Evolutionary conservation across 2,113 vertebrate species (phyloP), one percentile per base, ranked within the genome.

Genomic region (Heliornis fulica): DNA sequence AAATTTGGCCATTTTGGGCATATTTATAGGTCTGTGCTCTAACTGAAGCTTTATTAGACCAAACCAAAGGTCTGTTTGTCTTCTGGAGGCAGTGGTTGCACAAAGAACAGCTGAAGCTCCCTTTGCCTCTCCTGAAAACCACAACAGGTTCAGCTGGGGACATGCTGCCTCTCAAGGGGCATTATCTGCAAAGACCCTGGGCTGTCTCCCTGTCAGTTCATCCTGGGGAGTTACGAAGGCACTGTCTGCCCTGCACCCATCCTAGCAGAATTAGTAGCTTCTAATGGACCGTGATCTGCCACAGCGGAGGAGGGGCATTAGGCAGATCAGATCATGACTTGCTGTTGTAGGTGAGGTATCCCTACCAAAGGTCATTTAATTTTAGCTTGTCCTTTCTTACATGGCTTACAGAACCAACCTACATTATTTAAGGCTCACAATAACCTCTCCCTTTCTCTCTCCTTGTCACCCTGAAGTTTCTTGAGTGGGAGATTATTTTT

Each of bases 321-420:
- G 85, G 76, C 83, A 93, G 95, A 94, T 94, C 88, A 83, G 83
- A 26, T 92, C 71, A 64, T 2, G 0, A 66, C 66, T 88, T 74
- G 45, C 63, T 83, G 31, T 70, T 94, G 63, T 83, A 93, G 82
- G 74, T 95, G 75, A 85, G 66, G 50, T 91, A 29, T 87, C 78
- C 66, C 82, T 76, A 83, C 59, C 38, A 91, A 57, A 93, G 94
- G 90, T 97, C 50, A 36, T 93, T 94, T 96, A 96, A 95, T 91
- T 95, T 91, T 94, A 93, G 79, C 31, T 59, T 51, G 53, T 87
- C 65, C 71, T 85, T 93, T 87, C 66, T 54, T 90, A 57, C 45
- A 15, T 46, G 87, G 70, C 66, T 95, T 91, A 77, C 34, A 66
- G 87, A 93, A 57, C 61, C 22, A 82, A 72, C 82, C 59, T 90